Evolutionary conservation across 2,888 invertebrate species (phyloP), one percentile per base, ranked within the genome.

Genomic region (Lingula anatina): DNA sequence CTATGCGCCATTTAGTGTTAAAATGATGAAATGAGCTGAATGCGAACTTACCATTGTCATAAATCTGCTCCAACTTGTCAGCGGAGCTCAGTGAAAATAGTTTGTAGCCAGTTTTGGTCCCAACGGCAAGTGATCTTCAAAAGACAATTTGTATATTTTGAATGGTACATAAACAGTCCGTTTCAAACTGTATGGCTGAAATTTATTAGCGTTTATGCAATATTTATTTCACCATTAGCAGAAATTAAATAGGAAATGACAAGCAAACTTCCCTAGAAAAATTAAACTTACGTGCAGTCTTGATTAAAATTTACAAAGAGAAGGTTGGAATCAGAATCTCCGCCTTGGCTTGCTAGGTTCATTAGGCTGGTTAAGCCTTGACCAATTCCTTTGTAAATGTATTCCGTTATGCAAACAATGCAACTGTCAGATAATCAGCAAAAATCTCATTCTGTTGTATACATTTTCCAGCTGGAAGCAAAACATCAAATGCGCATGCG

Each of bases 231-330:
- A 42, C 12, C 15, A 40, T 39, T 46, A 41, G 49, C 40, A 45
- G 21, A 37, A 38, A 15, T 36, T 46, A 5, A 35, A 21, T 20
- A 25, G 7, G 18, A 9, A 5, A 7, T n/a, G 12, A 40, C 12
- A 40, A 38, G 28, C 25, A 27, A 49, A 44, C 21, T 37, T 15
- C 18, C n/a, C n/a, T n/a, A n/a, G 26, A 31, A 23, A 24, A 20
- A 31, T 15, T 25, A 37, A 57, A 86, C 92, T 90, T 88, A 95
- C 95, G 94, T 89, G 85, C 87, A 88, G 80, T 96, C 95, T 80
- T 96, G 95, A 80, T 96, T 96, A 78, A 96, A 96, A 81, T 92
- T 93, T 69, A 94, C 92, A 80, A 90, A 93, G 79, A 89, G 87
- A 79, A 88, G 87, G 80, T 88, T 89, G 47, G 70, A 70, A 56